Conservation (phyloP, 2,888 invertebrate genomes). For the Pinctada fucata region DNA sequence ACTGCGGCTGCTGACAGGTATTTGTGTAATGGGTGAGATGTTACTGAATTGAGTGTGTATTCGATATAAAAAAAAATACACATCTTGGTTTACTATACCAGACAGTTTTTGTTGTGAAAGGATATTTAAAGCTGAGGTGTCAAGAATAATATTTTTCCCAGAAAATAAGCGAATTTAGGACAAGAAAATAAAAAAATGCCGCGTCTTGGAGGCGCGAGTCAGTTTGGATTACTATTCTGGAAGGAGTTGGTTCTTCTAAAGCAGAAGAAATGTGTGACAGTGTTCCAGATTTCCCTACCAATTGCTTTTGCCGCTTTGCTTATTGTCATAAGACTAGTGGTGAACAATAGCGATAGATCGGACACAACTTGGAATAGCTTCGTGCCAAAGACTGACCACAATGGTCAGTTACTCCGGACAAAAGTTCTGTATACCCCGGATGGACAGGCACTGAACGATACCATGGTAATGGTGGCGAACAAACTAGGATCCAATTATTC, state of each 20-base stretch:
- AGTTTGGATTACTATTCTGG: constrained; percentile 66
- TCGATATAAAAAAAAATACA: no score
- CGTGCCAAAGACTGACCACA: background rate
- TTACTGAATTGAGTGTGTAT: no score
- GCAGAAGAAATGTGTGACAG: constrained; percentile 57
- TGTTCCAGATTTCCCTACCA: constrained; percentile 65
- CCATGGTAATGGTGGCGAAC: constrained; percentile 16
- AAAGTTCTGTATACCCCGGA: constrained; percentile 33
- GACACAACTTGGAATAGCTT: constrained; percentile 4
- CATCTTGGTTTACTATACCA: no score
- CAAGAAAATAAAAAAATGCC: background rate
- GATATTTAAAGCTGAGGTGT: no score
- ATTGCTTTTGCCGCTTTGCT: constrained; percentile 59
- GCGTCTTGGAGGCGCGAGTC: constrained; percentile 41
- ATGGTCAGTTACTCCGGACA: constrained; percentile 2
- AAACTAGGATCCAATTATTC: constrained; percentile 5
- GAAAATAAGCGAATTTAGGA: no score
- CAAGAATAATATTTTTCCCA: no score
- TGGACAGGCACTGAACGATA: background rate
- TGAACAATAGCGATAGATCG: background rate
- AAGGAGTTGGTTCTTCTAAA: constrained; percentile 63
- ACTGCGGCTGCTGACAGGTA: no score
- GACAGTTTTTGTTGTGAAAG: no score
- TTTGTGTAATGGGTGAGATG: no score
- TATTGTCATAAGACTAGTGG: constrained; percentile 47